Conservation (phyloP, 2,888 invertebrate species). For the Ochropacha duplaris region DNA sequence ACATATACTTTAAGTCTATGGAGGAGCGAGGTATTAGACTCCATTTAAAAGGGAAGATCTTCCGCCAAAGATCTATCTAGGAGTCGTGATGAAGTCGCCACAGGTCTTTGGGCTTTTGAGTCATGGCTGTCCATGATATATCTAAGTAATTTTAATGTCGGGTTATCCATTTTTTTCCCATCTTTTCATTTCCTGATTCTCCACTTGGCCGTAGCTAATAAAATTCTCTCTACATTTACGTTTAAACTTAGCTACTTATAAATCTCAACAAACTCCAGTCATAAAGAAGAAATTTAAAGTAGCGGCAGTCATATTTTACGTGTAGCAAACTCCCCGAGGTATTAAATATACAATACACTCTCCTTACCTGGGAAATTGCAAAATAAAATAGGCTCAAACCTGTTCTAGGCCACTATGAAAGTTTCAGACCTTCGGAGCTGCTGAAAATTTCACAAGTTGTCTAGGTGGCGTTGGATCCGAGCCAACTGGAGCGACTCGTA, state of each 20-base stretch:
- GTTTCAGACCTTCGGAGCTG: constrained; percentile 35
- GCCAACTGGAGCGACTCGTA: constrained; percentile 30
- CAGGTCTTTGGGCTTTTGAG: too few species aligned
- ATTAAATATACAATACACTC: constrained; percentile 1
- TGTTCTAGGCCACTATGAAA: constrained; percentile 48
- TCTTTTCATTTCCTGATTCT: neutral
- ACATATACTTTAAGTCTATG: too few species aligned
- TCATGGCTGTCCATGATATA: too few species aligned
- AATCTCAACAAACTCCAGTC: neutral
- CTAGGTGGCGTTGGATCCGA: constrained; percentile 30
- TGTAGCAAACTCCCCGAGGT: neutral
- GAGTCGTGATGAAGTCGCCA: too few species aligned
- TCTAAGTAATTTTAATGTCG: too few species aligned
- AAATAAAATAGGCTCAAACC: constrained; percentile 20
- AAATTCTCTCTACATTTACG: neutral
- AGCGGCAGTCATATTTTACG: neutral
- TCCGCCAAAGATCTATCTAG: too few species aligned
- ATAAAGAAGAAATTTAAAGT: constrained; percentile 1
- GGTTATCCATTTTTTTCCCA: neutral
- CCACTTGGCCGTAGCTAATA: neutral
- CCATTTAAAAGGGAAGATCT: too few species aligned
- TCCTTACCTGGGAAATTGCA: constrained; percentile 17
- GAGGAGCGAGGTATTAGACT: too few species aligned
- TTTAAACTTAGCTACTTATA: neutral
- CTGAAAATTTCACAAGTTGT: constrained; percentile 52